These are phyloP conservation scores for Acanthoscelides obtectus DNA, from an alignment of 2,888 invertebrate species.

Conservation along the genomic window DNA sequence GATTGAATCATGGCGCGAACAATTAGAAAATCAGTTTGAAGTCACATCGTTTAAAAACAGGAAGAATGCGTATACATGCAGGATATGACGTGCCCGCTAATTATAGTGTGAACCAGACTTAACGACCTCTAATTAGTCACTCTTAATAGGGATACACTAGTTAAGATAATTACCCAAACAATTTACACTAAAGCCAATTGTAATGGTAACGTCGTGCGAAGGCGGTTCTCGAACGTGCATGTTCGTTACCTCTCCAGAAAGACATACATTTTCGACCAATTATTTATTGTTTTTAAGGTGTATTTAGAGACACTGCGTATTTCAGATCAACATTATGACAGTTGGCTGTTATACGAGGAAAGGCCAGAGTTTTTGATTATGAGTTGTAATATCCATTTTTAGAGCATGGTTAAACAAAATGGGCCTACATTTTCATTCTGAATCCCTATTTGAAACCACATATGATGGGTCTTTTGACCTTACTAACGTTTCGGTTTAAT, in stretches of 20 bases:
- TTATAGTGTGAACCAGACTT: slow-evolving; percentile 47
- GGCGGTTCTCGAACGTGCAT: slow-evolving; percentile 19
- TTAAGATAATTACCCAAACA: slow-evolving; percentile 48
- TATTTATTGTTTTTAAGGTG: no score
- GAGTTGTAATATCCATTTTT: no score
- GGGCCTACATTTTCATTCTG: no score
- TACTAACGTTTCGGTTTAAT: no score
- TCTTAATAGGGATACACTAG: slow-evolving; percentile 50
- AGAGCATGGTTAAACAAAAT: no score
- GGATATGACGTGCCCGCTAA: slow-evolving; percentile 46
- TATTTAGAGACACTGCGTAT: no score
- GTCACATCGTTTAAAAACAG: slow-evolving; percentile 37
- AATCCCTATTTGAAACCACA: no score
- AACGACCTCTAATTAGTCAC: slow-evolving; percentile 47
- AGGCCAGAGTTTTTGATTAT: no score
- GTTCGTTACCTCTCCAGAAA: slow-evolving; percentile 37
- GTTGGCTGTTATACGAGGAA: no score
- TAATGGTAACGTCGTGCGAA: slow-evolving; percentile 18
- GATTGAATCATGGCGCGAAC: slow-evolving; percentile 23
- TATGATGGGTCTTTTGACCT: no score
- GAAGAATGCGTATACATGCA: slow-evolving; percentile 36
- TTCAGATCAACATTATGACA: no score
- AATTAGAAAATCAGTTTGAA: slow-evolving; percentile 38
- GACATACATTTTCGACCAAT: no score
- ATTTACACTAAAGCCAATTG: slow-evolving; percentile 44